Conservation (phyloP, 1,140 invertebrate genomes). For the Bombus ignitus region DNA sequence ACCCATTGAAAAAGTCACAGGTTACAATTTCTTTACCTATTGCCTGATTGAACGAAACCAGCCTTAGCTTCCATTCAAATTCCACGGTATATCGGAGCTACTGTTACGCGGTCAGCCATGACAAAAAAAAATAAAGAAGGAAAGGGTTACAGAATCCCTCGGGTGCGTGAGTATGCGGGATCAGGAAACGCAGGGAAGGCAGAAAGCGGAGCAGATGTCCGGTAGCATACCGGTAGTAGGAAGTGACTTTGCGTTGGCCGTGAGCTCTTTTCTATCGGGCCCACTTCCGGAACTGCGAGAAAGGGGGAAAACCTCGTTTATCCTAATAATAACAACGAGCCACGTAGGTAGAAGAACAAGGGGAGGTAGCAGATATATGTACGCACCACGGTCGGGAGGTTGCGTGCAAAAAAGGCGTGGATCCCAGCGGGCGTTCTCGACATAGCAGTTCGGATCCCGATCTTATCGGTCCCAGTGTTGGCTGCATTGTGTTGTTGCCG, state of each 20-base stretch:
- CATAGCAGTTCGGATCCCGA: conserved; percentile 74
- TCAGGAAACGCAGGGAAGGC: conserved; percentile 1
- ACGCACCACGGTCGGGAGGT: conserved; percentile 58
- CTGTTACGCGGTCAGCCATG: conserved; percentile 22
- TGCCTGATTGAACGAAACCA: background rate
- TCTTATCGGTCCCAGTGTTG: conserved; percentile 75
- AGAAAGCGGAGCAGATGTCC: conserved; percentile 57
- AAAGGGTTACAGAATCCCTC: conserved; percentile 37
- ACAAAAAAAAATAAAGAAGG: conserved; percentile 5
- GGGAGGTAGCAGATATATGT: conserved; percentile 51
- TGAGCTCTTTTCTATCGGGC: too few species aligned
- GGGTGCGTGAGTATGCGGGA: background rate
- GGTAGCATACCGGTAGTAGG: conserved; percentile 42
- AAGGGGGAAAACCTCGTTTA: conserved; percentile 40
- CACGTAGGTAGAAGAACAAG: conserved; percentile 14
- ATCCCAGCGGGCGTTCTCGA: conserved; percentile 77
- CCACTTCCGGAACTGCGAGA: conserved; percentile 52
- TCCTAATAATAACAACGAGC: conserved; percentile 66
- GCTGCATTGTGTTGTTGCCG: conserved; percentile 75
- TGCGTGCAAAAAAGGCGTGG: conserved; percentile 76
- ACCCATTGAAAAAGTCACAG: background rate
- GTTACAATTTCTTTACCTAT: background rate
- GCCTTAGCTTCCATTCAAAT: background rate
- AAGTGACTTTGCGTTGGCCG: conserved; percentile 56
- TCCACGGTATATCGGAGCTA: background rate